Evolutionary conservation across 2,888 invertebrate species (phyloP).

Genomic region (Geotrupes spiniger): DNA sequence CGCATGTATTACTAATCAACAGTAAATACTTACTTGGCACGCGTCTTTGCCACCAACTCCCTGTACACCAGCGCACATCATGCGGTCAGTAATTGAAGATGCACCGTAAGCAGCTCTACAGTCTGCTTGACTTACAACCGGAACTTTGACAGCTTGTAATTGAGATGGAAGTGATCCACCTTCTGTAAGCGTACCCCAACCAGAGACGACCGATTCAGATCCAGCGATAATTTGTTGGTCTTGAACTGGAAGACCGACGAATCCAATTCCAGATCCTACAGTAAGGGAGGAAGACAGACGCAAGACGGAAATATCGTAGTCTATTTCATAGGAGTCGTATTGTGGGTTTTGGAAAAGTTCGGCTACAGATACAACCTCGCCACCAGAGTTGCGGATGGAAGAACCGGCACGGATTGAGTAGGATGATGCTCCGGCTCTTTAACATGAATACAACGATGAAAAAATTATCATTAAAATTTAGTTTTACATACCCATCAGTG

Average conservation of each 20-base stretch:
- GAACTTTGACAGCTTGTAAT: constrained; percentile 24
- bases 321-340: constrained; percentile 31
- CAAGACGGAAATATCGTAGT: constrained; percentile 43
- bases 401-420: constrained; percentile 23
- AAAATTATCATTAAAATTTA: too few species aligned
- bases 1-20: too few species aligned
- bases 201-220: constrained; percentile 15
- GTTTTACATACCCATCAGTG: too few species aligned
- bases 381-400: constrained; percentile 19
- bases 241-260: constrained; percentile 16
- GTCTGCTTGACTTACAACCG: constrained; percentile 21
- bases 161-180: constrained; percentile 13
- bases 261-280: constrained; percentile 10
- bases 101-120: constrained; percentile 21
- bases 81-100: constrained; percentile 19
- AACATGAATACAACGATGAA: too few species aligned
- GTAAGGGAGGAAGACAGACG: constrained; percentile 30
- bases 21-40: constrained; percentile 22
- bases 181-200: constrained; percentile 26
- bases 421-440: too few species aligned
- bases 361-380: constrained; percentile 19
- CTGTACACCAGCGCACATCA: constrained; percentile 28
- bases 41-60: constrained; percentile 25
- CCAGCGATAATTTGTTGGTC: constrained; percentile 15
- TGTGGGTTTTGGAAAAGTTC: constrained; percentile 30